Percentiles rank a stretch among this genome's conserved stretches.
phyloP scores from a whole-genome alignment of 2,888 invertebrate species.

The Dioctria linearis region DNA sequence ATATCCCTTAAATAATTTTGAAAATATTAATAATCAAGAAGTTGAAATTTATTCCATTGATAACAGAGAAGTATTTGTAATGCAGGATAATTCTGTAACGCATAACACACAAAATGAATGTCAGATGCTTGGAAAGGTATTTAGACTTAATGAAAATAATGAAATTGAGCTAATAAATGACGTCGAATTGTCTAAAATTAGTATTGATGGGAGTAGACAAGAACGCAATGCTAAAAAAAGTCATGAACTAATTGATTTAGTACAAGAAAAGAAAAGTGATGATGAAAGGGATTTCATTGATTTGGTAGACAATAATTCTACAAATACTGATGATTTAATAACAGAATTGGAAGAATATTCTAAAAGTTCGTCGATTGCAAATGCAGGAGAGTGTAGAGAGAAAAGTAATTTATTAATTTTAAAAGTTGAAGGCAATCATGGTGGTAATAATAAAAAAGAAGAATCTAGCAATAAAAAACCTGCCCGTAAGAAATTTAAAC shows the following conservation, averaged over 20 bases:
- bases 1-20: neutral
- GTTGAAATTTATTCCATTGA: neutral
- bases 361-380: neutral
- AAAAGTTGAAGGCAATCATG: too few species aligned
- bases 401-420: too few species aligned
- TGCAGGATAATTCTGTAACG: neutral
- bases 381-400: too few species aligned
- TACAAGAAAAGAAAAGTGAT: neutral
- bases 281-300: neutral
- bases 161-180: neutral
- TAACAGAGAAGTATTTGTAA: neutral
- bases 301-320: neutral
- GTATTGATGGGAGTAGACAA: neutral
- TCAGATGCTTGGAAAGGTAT: neutral
- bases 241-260: neutral
- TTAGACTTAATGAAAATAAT: slow-evolving; percentile 21
- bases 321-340: neutral
- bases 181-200: neutral
- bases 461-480: neutral
- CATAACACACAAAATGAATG: neutral
- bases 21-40: neutral
- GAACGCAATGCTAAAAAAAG: neutral
- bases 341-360: neutral
- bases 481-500: slow-evolving; percentile 13
- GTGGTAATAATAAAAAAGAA: neutral